These are phyloP conservation scores for Selenia dentaria DNA, from an alignment of 2,888 invertebrate species.

Conservation along the genomic window DNA sequence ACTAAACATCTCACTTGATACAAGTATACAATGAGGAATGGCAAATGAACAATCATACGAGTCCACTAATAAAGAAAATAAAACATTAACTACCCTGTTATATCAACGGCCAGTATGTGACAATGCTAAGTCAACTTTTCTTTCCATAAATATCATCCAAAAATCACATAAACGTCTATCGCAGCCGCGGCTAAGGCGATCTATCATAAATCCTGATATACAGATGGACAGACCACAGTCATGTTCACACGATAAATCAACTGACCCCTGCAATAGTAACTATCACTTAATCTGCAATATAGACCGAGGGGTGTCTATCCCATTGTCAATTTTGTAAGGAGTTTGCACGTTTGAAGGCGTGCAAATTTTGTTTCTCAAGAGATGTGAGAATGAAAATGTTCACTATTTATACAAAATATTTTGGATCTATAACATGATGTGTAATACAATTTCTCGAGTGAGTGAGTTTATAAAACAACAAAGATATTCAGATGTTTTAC, in stretches of 20 bases:
- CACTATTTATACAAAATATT: too few relatives aligned
- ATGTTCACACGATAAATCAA: constrained; percentile 80
- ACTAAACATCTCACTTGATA: too few relatives aligned
- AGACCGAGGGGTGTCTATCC: background rate
- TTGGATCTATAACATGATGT: too few relatives aligned
- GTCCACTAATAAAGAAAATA: too few relatives aligned
- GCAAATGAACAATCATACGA: too few relatives aligned
- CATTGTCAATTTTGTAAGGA: constrained; percentile 28
- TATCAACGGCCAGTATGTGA: constrained; percentile 2
- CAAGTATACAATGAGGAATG: too few relatives aligned
- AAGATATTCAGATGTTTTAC: too few relatives aligned
- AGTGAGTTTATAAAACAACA: too few relatives aligned
- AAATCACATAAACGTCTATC: constrained; percentile 37
- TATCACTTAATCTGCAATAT: background rate
- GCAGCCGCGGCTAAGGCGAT: constrained; percentile 37
- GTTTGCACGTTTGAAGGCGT: constrained; percentile 9
- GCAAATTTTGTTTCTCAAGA: constrained; percentile 14
- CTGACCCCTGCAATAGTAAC: constrained; percentile 31
- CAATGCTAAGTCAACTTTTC: constrained; percentile 1
- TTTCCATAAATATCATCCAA: constrained; percentile 29
- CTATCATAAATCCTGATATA: constrained; percentile 56
- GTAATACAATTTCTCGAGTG: too few relatives aligned
- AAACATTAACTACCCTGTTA: too few relatives aligned
- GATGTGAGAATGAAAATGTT: too few relatives aligned
- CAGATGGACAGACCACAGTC: constrained; percentile 49